These are phyloP conservation scores for Aradophagus sp. DNA, from an alignment of 1,140 invertebrate species.

Conservation along the genomic window DNA sequence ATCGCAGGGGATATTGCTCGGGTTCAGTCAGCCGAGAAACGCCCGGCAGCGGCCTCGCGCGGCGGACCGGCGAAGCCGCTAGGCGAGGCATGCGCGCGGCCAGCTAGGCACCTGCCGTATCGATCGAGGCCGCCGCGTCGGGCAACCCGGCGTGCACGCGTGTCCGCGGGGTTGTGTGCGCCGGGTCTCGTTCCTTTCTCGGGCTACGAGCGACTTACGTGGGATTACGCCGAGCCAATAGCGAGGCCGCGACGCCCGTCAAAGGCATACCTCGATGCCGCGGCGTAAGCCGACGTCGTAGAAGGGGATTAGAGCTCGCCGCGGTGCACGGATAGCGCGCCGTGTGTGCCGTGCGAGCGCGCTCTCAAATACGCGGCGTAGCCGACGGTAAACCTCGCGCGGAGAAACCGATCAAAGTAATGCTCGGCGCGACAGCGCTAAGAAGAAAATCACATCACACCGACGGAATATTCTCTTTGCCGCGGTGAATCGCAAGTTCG, in stretches of 20 bases:
- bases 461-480: too few species aligned
- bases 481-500: too few species aligned
- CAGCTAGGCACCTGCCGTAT: conserved; percentile 71
- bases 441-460: too few species aligned
- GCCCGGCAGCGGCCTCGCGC: conserved; percentile 61
- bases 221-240: conserved; percentile 71
- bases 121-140: conserved; percentile 62
- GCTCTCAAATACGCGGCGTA: conserved; percentile 24
- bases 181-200: conserved; percentile 65
- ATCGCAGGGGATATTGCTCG: conserved; percentile 27
- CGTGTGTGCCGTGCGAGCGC: conserved; percentile 34
- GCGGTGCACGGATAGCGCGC: conserved; percentile 59
- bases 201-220: conserved; percentile 72
- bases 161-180: conserved; percentile 54
- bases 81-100: conserved; percentile 65
- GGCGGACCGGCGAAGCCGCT: conserved; percentile 44
- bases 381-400: conserved; percentile 54
- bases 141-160: conserved; percentile 52
- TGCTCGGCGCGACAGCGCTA: conserved; percentile 7
- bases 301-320: conserved; percentile 73
- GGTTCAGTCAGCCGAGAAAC: conserved; percentile 57
- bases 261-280: conserved; percentile 72
- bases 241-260: conserved; percentile 68
- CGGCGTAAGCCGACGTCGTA: conserved; percentile 68
- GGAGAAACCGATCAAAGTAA: conserved; percentile 62